Evolutionary conservation across 1,140 invertebrate genomes (phyloP).

Genomic region (Spodoptera frugiperda): DNA sequence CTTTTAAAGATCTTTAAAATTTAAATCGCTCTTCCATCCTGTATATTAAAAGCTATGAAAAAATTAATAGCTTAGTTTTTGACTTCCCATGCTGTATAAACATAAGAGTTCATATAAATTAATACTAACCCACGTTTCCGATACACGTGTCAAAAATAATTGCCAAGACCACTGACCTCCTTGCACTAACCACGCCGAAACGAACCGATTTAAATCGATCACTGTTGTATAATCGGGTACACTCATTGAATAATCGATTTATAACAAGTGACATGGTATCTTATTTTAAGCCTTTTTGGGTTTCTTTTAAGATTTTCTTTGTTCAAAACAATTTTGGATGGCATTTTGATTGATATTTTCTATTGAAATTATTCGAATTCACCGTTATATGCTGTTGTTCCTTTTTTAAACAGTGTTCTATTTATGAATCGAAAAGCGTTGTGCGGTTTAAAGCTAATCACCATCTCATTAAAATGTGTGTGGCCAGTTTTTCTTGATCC

Average conservation of each 20-base stretch:
- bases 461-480: neutral
- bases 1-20: no score
- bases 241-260: slow-evolving; percentile 44
- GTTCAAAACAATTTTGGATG: slow-evolving; percentile 3
- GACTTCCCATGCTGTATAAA: no score
- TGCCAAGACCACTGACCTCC: slow-evolving; percentile 35
- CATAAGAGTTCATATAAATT: no score
- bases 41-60: no score
- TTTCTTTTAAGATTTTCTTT: slow-evolving; percentile 11
- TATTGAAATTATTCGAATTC: neutral
- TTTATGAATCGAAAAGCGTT: neutral
- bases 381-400: neutral
- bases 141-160: slow-evolving; percentile 44
- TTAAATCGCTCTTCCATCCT: no score
- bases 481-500: neutral
- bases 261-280: slow-evolving; percentile 35
- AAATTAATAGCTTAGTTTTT: no score
- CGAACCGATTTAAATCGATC: slow-evolving; percentile 42
- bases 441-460: neutral
- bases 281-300: neutral
- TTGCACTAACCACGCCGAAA: slow-evolving; percentile 26
- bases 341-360: slow-evolving; percentile 7
- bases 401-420: neutral
- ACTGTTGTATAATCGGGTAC: slow-evolving; percentile 38
- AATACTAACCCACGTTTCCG: slow-evolving; percentile 4